Conservation (phyloP, 2,113 vertebrate genomes). For the Tauraco erythrolophus region DNA sequence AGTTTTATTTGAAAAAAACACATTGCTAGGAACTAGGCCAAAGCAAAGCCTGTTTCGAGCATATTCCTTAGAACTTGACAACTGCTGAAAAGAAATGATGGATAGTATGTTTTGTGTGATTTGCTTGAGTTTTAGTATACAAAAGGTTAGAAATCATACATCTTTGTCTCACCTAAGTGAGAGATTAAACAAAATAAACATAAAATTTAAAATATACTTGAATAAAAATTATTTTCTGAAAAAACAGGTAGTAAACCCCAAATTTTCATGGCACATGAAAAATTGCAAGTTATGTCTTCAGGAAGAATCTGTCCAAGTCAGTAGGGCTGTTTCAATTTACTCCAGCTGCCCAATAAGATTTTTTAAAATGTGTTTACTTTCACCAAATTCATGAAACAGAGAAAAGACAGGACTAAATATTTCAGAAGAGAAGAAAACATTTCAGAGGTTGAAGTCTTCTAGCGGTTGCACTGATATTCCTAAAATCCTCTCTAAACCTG, state of each 20-base stretch:
- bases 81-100: not conserved
- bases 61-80: not conserved
- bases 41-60: not conserved
- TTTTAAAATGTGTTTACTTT: not conserved
- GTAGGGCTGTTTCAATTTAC: not conserved
- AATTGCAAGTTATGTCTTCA: not conserved
- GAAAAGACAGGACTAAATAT: not conserved
- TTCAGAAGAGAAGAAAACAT: not conserved
- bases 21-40: not conserved
- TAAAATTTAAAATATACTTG: not conserved
- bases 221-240: not conserved
- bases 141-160: not conserved
- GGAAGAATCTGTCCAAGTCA: not conserved
- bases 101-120: not conserved
- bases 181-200: not conserved
- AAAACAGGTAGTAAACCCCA: not conserved
- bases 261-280: not conserved
- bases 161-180: not conserved
- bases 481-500: not conserved
- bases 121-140: not conserved
- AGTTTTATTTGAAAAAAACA: not conserved
- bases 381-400: not conserved
- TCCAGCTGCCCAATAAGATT: not conserved
- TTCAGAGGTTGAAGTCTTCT: not conserved
- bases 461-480: not conserved